phyloP scores from a whole-genome alignment of 2,888 invertebrate species.

The Drosophila leonis region DNA sequence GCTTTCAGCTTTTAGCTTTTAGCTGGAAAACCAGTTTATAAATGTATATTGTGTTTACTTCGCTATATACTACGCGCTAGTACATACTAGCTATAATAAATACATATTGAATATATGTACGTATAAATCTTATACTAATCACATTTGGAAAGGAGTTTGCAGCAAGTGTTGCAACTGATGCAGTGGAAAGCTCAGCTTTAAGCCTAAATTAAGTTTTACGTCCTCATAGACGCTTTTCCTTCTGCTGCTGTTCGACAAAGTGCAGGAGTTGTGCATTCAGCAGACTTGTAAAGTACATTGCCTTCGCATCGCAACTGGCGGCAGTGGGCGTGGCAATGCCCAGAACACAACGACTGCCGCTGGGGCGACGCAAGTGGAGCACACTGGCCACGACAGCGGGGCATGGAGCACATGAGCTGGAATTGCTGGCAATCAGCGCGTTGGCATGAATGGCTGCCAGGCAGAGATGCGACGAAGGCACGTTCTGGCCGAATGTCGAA shows the following conservation, averaged over 20 bases:
- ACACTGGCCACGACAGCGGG: constrained; percentile 61
- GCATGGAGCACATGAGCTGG: constrained; percentile 50
- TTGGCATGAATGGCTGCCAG: constrained; percentile 25
- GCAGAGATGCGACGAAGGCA: constrained; percentile 54
- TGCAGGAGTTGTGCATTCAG: constrained; percentile 33
- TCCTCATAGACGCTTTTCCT: not conserved
- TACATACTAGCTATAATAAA: not conserved
- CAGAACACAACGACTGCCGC: constrained; percentile 63
- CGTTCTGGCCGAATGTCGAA: constrained; percentile 11
- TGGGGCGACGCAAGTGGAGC: constrained; percentile 52
- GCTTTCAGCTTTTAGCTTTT: too few species aligned
- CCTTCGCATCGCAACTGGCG: constrained; percentile 32
- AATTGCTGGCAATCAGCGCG: constrained; percentile 8
- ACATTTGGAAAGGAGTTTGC: constrained; percentile 10
- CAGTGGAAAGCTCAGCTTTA: not conserved
- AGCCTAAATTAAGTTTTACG: not conserved
- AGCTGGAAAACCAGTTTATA: constrained; percentile 24
- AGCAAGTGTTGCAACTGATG: not conserved
- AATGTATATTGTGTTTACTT: constrained; percentile 1
- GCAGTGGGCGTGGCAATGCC: constrained; percentile 69
- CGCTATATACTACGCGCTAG: not conserved
- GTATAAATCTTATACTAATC: constrained; percentile 3
- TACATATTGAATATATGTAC: constrained; percentile 4
- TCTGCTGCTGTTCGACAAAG: constrained; percentile 53
- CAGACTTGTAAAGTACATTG: constrained; percentile 61